These are phyloP conservation scores for Sinosuthora webbiana DNA, from an alignment of 2,113 vertebrate species.

Conservation along the genomic window DNA sequence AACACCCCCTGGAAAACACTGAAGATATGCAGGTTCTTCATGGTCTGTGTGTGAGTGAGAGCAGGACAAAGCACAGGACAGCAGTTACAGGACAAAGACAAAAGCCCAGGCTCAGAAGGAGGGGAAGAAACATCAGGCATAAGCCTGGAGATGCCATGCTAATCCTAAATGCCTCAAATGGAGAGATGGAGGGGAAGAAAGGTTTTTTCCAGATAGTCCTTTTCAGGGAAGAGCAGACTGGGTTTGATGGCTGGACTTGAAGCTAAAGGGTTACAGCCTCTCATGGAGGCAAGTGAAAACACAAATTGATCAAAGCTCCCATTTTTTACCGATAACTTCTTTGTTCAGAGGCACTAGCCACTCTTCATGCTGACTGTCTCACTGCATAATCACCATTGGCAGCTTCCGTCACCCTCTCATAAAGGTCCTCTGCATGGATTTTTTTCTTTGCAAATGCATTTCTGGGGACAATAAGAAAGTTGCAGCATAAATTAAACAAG, in stretches of 20 bases:
- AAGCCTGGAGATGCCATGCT: not conserved
- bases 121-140: not conserved
- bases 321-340: slow-evolving; percentile 11
- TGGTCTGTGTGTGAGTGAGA: not conserved
- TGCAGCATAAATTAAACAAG: slow-evolving; percentile 54
- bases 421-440: slow-evolving; percentile 19
- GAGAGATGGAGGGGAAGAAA: not conserved
- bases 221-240: not conserved
- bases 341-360: not conserved
- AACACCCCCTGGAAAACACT: not conserved
- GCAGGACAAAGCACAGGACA: not conserved
- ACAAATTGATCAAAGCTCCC: slow-evolving; percentile 32
- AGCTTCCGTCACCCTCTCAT: not conserved
- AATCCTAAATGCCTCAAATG: not conserved
- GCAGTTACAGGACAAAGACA: not conserved
- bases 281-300: not conserved
- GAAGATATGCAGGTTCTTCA: not conserved
- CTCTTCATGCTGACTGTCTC: not conserved
- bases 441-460: slow-evolving; percentile 38
- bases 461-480: not conserved
- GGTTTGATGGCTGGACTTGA: not conserved
- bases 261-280: not conserved
- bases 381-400: not conserved
- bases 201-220: not conserved
- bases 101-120: not conserved